Evolutionary conservation across 2,888 invertebrate genomes (phyloP).

Genomic region (Tenthredo livida): DNA sequence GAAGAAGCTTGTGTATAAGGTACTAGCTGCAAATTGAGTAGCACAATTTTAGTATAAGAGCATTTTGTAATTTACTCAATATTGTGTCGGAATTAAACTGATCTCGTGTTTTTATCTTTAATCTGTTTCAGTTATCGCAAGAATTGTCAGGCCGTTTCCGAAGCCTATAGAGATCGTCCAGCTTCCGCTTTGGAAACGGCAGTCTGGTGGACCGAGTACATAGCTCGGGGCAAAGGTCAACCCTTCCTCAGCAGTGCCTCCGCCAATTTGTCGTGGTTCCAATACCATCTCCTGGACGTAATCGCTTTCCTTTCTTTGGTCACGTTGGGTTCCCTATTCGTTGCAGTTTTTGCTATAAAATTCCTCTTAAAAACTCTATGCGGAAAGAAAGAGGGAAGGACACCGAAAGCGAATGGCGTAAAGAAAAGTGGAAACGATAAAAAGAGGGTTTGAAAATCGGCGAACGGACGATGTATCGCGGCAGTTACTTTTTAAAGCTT

Average conservation of each 20-base stretch:
- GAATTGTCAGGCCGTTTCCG: conserved; percentile 61
- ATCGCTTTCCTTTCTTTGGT: conserved; percentile 41
- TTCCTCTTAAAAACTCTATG: conserved; percentile 15
- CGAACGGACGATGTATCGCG: neutral
- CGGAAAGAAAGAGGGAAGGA: conserved; percentile 9
- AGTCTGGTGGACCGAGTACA: conserved; percentile 65
- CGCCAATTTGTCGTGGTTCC: conserved; percentile 51
- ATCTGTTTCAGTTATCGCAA: conserved; percentile 58
- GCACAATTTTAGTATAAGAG: too few species aligned
- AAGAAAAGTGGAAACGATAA: conserved; percentile 34
- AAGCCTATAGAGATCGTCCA: conserved; percentile 62
- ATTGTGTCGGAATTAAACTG: neutral
- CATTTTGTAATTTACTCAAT: neutral
- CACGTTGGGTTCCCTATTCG: conserved; percentile 27
- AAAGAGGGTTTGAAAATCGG: conserved; percentile 40
- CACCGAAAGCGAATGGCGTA: neutral
- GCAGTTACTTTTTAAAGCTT: conserved; percentile 14
- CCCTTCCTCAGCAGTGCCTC: conserved; percentile 54
- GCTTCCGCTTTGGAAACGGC: conserved; percentile 60
- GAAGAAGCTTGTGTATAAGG: too few species aligned
- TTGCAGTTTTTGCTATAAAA: conserved; percentile 27
- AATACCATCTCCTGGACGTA: conserved; percentile 55
- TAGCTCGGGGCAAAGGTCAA: conserved; percentile 62
- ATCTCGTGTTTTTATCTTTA: neutral
- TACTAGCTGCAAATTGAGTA: too few species aligned